A percentile compares a stretch with the other conserved stretches of the same genome.
Evolutionary conservation across 1,140 invertebrate species (phyloP).

Genomic region (Gonioctena quinquepunctata): DNA sequence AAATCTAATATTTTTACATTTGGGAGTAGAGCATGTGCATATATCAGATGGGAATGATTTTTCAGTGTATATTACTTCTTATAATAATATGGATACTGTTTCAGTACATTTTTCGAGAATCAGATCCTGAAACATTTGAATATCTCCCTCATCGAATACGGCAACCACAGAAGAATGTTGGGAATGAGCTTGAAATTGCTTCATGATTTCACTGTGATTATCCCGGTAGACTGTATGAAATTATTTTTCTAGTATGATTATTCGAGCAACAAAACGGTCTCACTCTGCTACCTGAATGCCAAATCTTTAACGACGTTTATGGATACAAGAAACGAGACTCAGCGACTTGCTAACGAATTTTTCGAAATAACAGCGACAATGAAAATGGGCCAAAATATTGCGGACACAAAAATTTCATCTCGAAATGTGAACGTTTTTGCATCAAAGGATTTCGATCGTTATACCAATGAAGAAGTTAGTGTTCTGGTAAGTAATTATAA

Average conservation of each 20-base stretch:
- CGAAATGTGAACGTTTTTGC: background rate
- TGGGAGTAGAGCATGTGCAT: too few species aligned
- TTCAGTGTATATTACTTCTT: too few species aligned
- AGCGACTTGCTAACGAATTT: background rate
- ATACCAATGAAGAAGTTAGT: background rate
- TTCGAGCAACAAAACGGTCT: background rate
- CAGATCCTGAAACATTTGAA: too few species aligned
- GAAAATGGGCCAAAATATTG: background rate
- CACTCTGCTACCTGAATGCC: background rate
- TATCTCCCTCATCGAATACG: too few species aligned
- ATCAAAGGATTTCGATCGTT: conserved; percentile 4
- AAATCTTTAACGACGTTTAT: background rate
- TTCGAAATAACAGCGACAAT: background rate
- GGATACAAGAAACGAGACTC: background rate
- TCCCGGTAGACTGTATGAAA: too few species aligned
- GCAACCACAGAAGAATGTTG: too few species aligned
- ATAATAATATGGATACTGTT: too few species aligned
- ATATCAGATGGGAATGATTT: too few species aligned
- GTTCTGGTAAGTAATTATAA: background rate
- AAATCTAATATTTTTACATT: too few species aligned
- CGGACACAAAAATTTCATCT: background rate
- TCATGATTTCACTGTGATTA: too few species aligned
- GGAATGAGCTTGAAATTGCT: too few species aligned
- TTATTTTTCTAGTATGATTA: background rate
- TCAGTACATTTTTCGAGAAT: too few species aligned